Percentiles rank a stretch among this genome's conserved stretches.
These are phyloP conservation scores for Euphydryas editha DNA, from an alignment of 2,888 invertebrate species.

Conservation along the genomic window DNA sequence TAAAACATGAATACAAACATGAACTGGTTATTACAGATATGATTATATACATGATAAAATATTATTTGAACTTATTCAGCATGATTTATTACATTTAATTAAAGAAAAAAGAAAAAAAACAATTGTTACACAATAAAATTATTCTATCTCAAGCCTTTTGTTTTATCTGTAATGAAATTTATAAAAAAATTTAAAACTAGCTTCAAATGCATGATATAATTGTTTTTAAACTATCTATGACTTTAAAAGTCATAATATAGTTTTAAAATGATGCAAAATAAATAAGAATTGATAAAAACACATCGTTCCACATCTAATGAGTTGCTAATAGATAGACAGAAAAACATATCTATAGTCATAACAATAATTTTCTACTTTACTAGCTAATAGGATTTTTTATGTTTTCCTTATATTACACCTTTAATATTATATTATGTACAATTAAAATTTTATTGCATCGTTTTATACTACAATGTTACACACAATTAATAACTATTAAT, in stretches of 20 bases:
- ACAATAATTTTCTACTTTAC: slow-evolving; percentile 33
- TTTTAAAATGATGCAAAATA: slow-evolving; percentile 6
- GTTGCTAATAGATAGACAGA: slow-evolving; percentile 27
- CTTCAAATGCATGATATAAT: slow-evolving; percentile 9
- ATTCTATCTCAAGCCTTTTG: background rate
- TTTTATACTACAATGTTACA: slow-evolving; percentile 41
- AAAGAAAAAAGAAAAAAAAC: background rate
- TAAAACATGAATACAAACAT: background rate
- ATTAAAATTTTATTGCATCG: slow-evolving; percentile 44
- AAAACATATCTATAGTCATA: slow-evolving; percentile 34
- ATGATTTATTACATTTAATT: background rate
- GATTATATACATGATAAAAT: background rate
- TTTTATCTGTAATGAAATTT: background rate
- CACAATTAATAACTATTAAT: slow-evolving; percentile 37
- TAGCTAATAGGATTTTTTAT: slow-evolving; percentile 38
- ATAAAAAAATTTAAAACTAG: slow-evolving; percentile 5
- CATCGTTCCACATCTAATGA: slow-evolving; percentile 9
- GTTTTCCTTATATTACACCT: slow-evolving; percentile 33
- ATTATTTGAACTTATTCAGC: background rate
- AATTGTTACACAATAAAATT: background rate
- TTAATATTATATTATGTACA: slow-evolving; percentile 38
- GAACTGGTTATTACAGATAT: background rate
- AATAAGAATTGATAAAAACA: background rate
- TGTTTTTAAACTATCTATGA: background rate
- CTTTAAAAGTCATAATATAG: background rate